phyloP scores from a whole-genome alignment of 2,797 vertebrate species.

The Pantherophis alleghaniensis region DNA sequence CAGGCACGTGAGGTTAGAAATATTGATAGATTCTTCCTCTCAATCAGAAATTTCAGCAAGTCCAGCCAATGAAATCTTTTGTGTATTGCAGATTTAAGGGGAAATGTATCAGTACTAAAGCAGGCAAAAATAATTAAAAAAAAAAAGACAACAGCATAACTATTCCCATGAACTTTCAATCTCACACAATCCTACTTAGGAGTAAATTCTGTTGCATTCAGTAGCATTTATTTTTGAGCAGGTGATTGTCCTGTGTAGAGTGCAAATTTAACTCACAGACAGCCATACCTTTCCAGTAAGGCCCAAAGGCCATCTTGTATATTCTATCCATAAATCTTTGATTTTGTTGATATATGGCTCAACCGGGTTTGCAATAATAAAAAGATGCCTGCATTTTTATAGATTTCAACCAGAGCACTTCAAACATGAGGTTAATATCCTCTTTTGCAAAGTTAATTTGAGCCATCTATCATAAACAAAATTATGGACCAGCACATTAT shows the following conservation, averaged over 20 bases:
- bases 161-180: background rate
- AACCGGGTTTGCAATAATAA: slow-evolving; percentile 69
- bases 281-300: background rate
- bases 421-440: slow-evolving; percentile 71
- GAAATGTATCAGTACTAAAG: slow-evolving; percentile 37
- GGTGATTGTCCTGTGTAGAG: slow-evolving; percentile 22
- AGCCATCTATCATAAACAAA: slow-evolving; percentile 74
- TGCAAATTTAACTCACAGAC: slow-evolving; percentile 22
- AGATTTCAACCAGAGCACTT: slow-evolving; percentile 67
- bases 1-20: slow-evolving; percentile 66
- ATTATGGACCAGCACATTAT: slow-evolving; percentile 71
- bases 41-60: slow-evolving; percentile 66
- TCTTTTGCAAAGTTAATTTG: slow-evolving; percentile 74
- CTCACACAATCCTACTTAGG: background rate
- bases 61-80: slow-evolving; percentile 66
- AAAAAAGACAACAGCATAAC: background rate
- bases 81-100: slow-evolving; percentile 59
- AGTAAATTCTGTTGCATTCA: background rate
- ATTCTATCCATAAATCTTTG: slow-evolving; percentile 65
- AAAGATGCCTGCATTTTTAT: slow-evolving; percentile 63
- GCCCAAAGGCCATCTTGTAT: slow-evolving; percentile 53
- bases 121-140: background rate
- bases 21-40: slow-evolving; percentile 70
- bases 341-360: slow-evolving; percentile 65
- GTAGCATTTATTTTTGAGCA: background rate